phyloP scores from a whole-genome alignment of 1,140 invertebrate species.

The Ericerus pela region DNA sequence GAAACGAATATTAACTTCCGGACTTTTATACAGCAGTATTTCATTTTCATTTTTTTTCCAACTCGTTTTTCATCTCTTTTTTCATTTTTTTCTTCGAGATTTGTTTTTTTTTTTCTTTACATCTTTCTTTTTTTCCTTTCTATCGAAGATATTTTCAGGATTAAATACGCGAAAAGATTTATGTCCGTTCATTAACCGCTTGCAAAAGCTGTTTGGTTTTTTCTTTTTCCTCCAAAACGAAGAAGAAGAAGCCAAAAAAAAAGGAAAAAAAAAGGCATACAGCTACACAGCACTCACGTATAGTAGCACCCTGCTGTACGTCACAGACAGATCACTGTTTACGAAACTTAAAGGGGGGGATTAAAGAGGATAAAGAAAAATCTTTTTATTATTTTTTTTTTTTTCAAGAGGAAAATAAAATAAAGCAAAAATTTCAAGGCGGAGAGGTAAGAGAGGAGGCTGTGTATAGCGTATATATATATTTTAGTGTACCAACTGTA shows the following conservation, averaged over 20 bases:
- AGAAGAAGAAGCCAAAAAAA: too few relatives aligned
- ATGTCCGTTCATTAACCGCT: slow-evolving; percentile 10
- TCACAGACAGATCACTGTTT: slow-evolving; percentile 8
- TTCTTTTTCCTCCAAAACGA: too few relatives aligned
- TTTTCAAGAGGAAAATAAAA: too few relatives aligned
- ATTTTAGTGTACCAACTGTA: too few relatives aligned
- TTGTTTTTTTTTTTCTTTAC: slow-evolving; percentile 1
- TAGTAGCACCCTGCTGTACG: neutral
- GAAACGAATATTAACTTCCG: too few relatives aligned
- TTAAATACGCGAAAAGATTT: slow-evolving; percentile 9
- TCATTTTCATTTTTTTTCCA: slow-evolving; percentile 3
- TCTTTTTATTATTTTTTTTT: neutral
- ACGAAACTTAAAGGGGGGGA: slow-evolving; percentile 4
- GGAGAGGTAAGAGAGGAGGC: too few relatives aligned
- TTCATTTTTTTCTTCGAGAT: neutral
- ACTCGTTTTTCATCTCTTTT: too few relatives aligned
- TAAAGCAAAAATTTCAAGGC: too few relatives aligned
- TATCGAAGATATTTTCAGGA: slow-evolving; percentile 12
- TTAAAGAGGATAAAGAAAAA: slow-evolving; percentile 11
- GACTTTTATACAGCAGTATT: too few relatives aligned
- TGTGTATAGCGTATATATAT: too few relatives aligned
- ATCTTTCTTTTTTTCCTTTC: too few relatives aligned
- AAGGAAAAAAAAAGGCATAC: too few relatives aligned
- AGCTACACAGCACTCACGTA: slow-evolving; percentile 4
- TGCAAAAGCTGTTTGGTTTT: neutral